Conservation (phyloP, 2,113 vertebrate genomes). For the Mobula birostris region DNA sequence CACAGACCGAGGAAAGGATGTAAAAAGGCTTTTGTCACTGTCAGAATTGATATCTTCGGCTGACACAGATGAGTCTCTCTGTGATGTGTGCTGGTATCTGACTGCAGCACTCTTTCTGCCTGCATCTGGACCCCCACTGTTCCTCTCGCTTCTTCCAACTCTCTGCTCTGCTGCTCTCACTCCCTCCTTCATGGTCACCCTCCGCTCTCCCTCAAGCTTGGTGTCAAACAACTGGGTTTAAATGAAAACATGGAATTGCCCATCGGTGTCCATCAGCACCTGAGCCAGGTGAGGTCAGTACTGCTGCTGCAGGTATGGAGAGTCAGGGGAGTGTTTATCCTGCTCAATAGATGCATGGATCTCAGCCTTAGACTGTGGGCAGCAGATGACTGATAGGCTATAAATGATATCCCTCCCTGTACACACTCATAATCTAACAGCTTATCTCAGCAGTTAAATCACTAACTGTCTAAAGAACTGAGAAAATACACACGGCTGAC, state of each 20-base stretch:
- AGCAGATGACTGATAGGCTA: slow-evolving; percentile 5
- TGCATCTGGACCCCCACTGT: background rate
- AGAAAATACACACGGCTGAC: background rate
- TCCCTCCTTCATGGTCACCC: background rate
- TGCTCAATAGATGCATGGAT: no score
- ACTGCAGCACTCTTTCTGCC: background rate
- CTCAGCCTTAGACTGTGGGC: background rate
- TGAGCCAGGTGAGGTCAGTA: background rate
- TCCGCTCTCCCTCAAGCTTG: background rate
- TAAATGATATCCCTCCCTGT: background rate
- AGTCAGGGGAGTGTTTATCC: no score
- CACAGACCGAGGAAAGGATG: background rate
- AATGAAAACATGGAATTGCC: background rate
- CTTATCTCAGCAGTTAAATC: background rate
- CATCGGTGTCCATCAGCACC: background rate
- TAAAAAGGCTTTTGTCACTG: background rate
- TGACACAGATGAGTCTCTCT: no score
- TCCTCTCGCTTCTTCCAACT: background rate
- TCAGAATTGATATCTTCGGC: background rate
- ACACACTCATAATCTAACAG: background rate
- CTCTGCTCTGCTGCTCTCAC: background rate
- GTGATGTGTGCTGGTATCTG: background rate
- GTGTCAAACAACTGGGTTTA: background rate
- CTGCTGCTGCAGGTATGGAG: background rate
- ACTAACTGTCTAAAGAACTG: background rate